Percentiles rank a stretch among this genome's conserved stretches.
Conservation (phyloP, 2,113 vertebrate species). For the Rhombomys opimus region DNA sequence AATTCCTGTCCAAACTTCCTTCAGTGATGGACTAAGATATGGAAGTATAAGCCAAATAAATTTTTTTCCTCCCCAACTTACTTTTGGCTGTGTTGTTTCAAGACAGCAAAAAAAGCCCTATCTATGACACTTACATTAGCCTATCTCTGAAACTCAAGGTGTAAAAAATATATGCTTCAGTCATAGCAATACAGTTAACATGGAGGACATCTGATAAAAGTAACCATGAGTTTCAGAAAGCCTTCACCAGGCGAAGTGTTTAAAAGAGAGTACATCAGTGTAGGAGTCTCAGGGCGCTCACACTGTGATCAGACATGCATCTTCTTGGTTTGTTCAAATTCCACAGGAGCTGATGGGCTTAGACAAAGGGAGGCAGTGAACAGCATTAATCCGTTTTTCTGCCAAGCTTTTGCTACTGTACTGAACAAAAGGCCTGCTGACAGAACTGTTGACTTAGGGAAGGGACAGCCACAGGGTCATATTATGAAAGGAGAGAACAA, state of each 20-base stretch:
- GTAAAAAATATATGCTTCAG: not conserved
- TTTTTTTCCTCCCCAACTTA: not conserved
- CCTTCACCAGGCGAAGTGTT: constrained; percentile 39
- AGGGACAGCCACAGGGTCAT: not conserved
- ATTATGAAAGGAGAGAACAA: constrained; percentile 52
- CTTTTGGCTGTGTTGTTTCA: not conserved
- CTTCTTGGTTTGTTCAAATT: constrained; percentile 72
- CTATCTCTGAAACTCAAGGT: not conserved
- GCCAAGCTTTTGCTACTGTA: constrained; percentile 66
- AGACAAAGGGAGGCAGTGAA: constrained; percentile 68
- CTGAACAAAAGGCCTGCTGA: constrained; percentile 65
- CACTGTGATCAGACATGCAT: constrained; percentile 62
- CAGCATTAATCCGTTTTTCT: constrained; percentile 69
- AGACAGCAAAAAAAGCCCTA: not conserved
- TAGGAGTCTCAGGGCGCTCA: constrained; percentile 42
- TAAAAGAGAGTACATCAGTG: constrained; percentile 47
- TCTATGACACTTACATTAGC: not conserved
- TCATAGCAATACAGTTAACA: not conserved
- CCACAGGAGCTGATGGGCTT: constrained; percentile 33
- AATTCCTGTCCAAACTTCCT: not conserved
- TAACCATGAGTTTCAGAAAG: constrained; percentile 23
- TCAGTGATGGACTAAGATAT: not conserved
- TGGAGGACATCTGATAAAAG: constrained; percentile 31
- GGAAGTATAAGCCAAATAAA: not conserved
- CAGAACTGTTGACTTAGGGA: constrained; percentile 52